Conservation (phyloP, 2,797 vertebrate genomes). For the Cryptoprocta ferox region DNA sequence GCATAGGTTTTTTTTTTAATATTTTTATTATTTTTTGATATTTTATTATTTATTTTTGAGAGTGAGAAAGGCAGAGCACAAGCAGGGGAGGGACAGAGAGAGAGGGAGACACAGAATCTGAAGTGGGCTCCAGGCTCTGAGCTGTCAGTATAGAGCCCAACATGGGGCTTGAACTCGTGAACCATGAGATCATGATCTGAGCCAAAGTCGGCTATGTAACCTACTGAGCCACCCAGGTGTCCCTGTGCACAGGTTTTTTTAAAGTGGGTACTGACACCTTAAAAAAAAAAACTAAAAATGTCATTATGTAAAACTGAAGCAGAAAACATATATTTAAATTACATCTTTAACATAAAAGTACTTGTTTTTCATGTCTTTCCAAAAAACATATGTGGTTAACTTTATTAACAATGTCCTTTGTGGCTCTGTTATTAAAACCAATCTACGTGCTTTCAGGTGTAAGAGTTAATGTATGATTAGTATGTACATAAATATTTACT, state of each 20-base stretch:
- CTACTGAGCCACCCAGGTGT: too few species aligned
- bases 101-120: too few species aligned
- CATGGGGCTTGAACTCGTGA: too few species aligned
- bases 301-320: background rate
- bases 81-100: too few species aligned
- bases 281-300: background rate
- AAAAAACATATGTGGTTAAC: slow-evolving; percentile 42
- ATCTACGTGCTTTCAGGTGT: slow-evolving; percentile 52
- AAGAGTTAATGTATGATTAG: slow-evolving; percentile 53
- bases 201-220: too few species aligned
- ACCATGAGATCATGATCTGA: too few species aligned
- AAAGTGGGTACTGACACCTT: background rate
- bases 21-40: too few species aligned
- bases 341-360: slow-evolving; percentile 50
- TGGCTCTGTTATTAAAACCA: slow-evolving; percentile 44
- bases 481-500: slow-evolving; percentile 61
- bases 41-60: too few species aligned
- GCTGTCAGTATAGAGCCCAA: too few species aligned
- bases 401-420: slow-evolving; percentile 53
- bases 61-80: too few species aligned
- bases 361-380: slow-evolving; percentile 16
- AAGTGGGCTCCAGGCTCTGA: too few species aligned
- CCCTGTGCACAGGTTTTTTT: background rate
- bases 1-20: background rate
- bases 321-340: slow-evolving; percentile 6